Evolutionary conservation across 2,888 invertebrate species (phyloP), one percentile per base, ranked within the genome.

Genomic region (Orthosia gracilis): DNA sequence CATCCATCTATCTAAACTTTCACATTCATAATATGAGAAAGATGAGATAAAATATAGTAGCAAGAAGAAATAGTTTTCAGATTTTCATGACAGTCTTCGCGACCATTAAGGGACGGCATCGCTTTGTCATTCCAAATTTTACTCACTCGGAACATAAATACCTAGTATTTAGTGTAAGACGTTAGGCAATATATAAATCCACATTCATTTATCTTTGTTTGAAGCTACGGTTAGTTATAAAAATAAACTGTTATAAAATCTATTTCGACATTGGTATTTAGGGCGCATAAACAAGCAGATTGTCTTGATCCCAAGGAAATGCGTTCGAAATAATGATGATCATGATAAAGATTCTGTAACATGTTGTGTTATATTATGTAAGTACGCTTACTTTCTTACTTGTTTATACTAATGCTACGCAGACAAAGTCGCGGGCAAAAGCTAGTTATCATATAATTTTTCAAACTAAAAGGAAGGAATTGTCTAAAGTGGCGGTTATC

Each of bases 211-310:
- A 59, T 62, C 49, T 67, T 68, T 81, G 70, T 69, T 70, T 50
- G 68, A 74, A 78, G 54, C 55, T 47, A 31, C 69, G 54, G 45
- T 62, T 63, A 31, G 65, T 72, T 78, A 15, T 76, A 86, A 83
- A 85, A 83, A 87, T 85, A 88, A 78, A 80, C 73, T 78, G 69
- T 79, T 82, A 80, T 80, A 85, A 81, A 86, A 83, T 86, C 81
- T 88, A 87, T 91, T 91, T 90, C 85, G 73, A 80, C 81, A 82
- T 83, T 80, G 91, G 91, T 90, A 92, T 92, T 91, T 89, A 86
- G 92, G 88, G 78, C 92, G 86, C 74, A 85, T 88, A 89, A 90
- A 91, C 89, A 89, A 88, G 77, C 64, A 67, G 83, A 87, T 86
- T 87, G 88, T 89, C 82, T 87, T 80, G 72, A 76, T 83, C 80